Percentiles rank a stretch among this genome's conserved stretches.
Evolutionary conservation across 2,797 vertebrate genomes (phyloP).

Genomic region (Oreochromis grahami): DNA sequence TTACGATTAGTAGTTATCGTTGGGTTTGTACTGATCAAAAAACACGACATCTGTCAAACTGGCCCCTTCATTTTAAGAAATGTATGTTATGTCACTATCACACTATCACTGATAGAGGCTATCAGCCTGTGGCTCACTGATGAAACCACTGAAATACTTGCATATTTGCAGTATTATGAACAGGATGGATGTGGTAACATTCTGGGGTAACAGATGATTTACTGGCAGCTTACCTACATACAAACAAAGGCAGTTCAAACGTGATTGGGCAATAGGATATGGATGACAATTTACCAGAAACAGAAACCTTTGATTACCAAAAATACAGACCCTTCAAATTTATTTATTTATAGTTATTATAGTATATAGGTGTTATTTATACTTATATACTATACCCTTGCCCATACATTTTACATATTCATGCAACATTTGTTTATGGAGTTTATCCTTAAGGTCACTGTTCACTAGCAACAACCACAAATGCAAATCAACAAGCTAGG

Average conservation of each 20-base stretch:
- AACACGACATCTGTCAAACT: neutral
- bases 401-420: neutral
- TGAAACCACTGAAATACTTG: neutral
- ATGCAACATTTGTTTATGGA: neutral
- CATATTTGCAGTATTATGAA: neutral
- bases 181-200: neutral
- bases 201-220: neutral
- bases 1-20: neutral
- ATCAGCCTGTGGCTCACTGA: neutral
- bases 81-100: neutral
- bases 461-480: neutral
- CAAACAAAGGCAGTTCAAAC: neutral
- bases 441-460: neutral
- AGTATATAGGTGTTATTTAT: neutral
- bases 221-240: neutral
- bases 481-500: neutral
- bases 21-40: neutral
- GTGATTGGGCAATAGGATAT: neutral
- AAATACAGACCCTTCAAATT: neutral
- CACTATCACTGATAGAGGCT: neutral
- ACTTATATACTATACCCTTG: neutral
- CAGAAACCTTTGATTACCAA: neutral
- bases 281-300: neutral
- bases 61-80: neutral
- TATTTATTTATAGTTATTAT: neutral